These are phyloP conservation scores for Euclidia mi DNA, from an alignment of 2,888 invertebrate species.

Conservation along the genomic window DNA sequence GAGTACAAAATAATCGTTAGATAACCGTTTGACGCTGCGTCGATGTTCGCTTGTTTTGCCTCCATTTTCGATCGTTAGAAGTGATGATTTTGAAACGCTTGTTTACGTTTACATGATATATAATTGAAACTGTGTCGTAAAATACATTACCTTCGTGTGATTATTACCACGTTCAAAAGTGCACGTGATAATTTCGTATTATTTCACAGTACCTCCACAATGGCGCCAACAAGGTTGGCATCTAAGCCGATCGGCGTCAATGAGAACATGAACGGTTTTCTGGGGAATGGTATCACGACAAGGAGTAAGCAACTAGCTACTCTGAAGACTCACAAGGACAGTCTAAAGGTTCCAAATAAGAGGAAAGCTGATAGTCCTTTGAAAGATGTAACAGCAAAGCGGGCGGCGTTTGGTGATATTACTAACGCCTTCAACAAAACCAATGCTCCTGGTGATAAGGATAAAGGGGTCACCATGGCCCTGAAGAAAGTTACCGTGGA, in stretches of 20 bases:
- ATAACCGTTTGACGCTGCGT: conserved; percentile 71
- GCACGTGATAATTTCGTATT: conserved; percentile 72
- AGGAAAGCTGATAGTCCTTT: conserved; percentile 95
- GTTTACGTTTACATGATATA: conserved; percentile 63
- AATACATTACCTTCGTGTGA: conserved; percentile 27
- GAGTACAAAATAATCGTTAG: conserved; percentile 69
- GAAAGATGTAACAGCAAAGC: conserved; percentile 93
- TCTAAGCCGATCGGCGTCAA: conserved; percentile 85
- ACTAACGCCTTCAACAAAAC: conserved; percentile 92
- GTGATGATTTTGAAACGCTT: conserved; percentile 71
- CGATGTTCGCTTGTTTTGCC: conserved; percentile 88
- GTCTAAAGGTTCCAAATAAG: conserved; percentile 91
- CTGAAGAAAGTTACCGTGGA: conserved; percentile 88
- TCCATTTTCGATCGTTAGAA: conserved; percentile 85
- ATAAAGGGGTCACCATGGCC: conserved; percentile 70
- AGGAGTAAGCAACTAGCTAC: conserved; percentile 90
- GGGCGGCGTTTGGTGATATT: conserved; percentile 96
- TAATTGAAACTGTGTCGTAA: conserved; percentile 29
- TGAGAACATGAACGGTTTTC: conserved; percentile 82
- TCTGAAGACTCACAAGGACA: conserved; percentile 82
- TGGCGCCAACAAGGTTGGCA: conserved; percentile 92
- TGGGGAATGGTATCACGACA: conserved; percentile 89
- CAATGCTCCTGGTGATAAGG: conserved; percentile 75
- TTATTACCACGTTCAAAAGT: conserved; percentile 50
- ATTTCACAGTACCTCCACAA: conserved; percentile 76